Percentiles rank a stretch among this genome's conserved stretches.
Conservation (phyloP, 2,888 invertebrate species). For the Amphipyra tragopoginis region DNA sequence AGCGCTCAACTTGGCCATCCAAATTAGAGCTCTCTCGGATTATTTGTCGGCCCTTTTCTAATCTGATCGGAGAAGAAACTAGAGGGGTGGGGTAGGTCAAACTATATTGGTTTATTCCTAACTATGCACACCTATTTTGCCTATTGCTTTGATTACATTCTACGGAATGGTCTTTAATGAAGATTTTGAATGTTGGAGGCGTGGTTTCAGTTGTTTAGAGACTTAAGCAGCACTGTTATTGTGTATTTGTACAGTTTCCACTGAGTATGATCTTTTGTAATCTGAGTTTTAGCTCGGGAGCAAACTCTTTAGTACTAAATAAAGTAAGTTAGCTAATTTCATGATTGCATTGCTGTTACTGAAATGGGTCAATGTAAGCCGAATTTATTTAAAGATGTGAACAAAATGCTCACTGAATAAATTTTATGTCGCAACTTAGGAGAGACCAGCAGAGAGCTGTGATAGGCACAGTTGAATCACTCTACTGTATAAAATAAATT, state of each 20-base stretch:
- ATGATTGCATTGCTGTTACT: slow-evolving; percentile 17
- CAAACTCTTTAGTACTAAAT: slow-evolving; percentile 36
- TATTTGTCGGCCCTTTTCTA: slow-evolving; percentile 76
- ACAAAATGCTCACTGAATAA: too few species aligned
- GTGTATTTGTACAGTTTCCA: slow-evolving; percentile 57
- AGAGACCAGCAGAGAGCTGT: too few species aligned
- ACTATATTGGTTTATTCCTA: slow-evolving; percentile 71
- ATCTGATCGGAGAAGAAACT: slow-evolving; percentile 59
- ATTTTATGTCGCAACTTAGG: too few species aligned
- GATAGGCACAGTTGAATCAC: too few species aligned
- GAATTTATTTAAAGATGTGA: not conserved
- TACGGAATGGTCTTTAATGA: slow-evolving; percentile 84
- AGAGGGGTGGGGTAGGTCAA: slow-evolving; percentile 66
- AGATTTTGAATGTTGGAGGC: slow-evolving; percentile 83
- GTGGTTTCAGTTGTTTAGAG: slow-evolving; percentile 75
- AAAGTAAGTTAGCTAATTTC: slow-evolving; percentile 20
- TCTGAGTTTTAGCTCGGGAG: slow-evolving; percentile 41
- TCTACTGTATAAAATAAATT: too few species aligned
- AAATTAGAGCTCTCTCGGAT: slow-evolving; percentile 80
- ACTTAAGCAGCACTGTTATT: slow-evolving; percentile 71
- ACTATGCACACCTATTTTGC: slow-evolving; percentile 87
- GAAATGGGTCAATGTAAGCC: slow-evolving; percentile 12
- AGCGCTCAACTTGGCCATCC: slow-evolving; percentile 79
- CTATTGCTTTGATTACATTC: slow-evolving; percentile 88
- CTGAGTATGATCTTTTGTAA: slow-evolving; percentile 57